Conservation (phyloP, 2,797 vertebrate genomes). For the Myotis planiceps region DNA sequence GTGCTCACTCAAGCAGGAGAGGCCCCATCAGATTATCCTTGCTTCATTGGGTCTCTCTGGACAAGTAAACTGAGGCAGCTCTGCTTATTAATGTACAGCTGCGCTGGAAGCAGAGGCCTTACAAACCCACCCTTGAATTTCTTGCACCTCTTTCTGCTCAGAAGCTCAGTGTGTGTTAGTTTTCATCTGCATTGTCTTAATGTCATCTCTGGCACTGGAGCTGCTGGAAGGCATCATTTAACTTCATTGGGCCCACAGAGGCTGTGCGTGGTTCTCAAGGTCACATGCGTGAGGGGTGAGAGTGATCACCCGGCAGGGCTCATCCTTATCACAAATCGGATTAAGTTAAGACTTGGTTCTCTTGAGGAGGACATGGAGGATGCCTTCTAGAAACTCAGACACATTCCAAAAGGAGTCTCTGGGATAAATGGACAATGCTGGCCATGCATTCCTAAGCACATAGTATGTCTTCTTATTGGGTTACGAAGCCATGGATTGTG, state of each 20-base stretch:
- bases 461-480: not conserved
- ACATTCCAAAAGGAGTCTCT: not conserved
- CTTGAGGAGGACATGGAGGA: not conserved
- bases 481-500: not conserved
- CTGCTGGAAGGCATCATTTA: not conserved
- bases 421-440: not conserved
- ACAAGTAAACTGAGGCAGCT: constrained; percentile 47
- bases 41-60: not conserved
- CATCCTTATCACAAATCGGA: not conserved
- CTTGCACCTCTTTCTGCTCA: not conserved
- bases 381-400: not conserved
- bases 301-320: not conserved
- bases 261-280: not conserved
- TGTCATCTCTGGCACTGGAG: not conserved
- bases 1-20: constrained; percentile 45
- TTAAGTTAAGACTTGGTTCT: not conserved
- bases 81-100: not conserved
- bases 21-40: not conserved
- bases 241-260: not conserved
- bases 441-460: not conserved
- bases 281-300: not conserved
- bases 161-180: not conserved
- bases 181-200: not conserved
- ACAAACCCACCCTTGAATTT: not conserved
- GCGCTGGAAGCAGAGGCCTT: not conserved